These are phyloP conservation scores for Apogon hyalosoma DNA, from an alignment of 2,797 vertebrate species.

Conservation along the genomic window DNA sequence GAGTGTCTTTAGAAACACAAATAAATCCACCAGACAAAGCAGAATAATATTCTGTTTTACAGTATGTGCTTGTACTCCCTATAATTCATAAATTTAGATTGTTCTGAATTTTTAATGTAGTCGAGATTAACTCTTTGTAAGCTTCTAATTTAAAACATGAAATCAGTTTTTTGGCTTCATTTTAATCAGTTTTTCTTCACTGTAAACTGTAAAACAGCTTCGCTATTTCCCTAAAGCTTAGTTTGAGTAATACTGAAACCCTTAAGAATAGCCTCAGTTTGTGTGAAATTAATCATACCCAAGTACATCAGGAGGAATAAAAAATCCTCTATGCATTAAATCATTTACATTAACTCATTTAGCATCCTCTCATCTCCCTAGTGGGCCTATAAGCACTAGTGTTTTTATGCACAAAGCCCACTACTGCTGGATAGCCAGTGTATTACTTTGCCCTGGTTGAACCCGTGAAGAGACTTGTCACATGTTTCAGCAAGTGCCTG, in stretches of 20 bases:
- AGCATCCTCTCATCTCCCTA: constrained; percentile 23
- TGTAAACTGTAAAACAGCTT: constrained; percentile 14
- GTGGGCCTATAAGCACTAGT: constrained; percentile 26
- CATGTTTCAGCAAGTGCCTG: constrained; percentile 67
- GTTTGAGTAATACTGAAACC: constrained; percentile 25
- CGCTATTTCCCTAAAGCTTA: constrained; percentile 22
- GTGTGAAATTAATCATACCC: constrained; percentile 26
- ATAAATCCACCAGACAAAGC: constrained; percentile 33
- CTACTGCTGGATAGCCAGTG: constrained; percentile 33
- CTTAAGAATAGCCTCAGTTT: constrained; percentile 30
- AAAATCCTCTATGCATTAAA: constrained; percentile 45
- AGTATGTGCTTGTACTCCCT: constrained; percentile 27
- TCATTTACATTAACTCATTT: constrained; percentile 53
- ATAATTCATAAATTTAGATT: constrained; percentile 37
- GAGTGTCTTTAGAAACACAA: constrained; percentile 31
- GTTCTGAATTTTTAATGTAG: constrained; percentile 25
- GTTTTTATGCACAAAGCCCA: constrained; percentile 37
- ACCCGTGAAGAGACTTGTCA: constrained; percentile 63
- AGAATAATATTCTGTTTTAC: constrained; percentile 19
- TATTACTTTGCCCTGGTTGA: constrained; percentile 45
- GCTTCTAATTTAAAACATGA: constrained; percentile 7
- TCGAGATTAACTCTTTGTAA: constrained; percentile 9
- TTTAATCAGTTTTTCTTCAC: not conserved
- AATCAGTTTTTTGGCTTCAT: constrained; percentile 8
- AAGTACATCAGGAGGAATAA: constrained; percentile 36